phyloP scores from a whole-genome alignment of 1,140 invertebrate genomes.

The Brachionus plicatilis region DNA sequence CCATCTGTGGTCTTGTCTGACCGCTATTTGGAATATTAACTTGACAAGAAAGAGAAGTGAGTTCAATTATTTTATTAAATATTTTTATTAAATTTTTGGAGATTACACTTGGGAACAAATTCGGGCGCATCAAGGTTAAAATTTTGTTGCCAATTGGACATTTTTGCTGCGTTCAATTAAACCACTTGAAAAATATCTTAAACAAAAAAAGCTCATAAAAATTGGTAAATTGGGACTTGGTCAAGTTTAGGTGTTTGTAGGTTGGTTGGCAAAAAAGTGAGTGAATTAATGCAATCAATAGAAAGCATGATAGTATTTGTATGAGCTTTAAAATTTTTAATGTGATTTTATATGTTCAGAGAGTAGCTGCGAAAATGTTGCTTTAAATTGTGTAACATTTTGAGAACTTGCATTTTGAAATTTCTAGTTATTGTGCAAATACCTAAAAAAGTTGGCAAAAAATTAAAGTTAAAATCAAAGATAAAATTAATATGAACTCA shows the following conservation, averaged over 20 bases:
- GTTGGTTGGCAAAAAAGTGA: background rate
- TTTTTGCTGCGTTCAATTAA: background rate
- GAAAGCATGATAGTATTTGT: constrained; percentile 10
- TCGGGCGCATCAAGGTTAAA: constrained; percentile 38
- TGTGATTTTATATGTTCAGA: background rate
- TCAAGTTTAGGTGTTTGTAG: background rate
- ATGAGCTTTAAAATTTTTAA: constrained; percentile 2
- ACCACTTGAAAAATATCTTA: constrained; percentile 14
- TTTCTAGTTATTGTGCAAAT: background rate
- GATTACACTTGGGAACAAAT: constrained; percentile 35
- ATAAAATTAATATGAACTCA: too few relatives aligned
- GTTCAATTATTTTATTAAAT: background rate
- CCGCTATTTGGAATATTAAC: background rate
- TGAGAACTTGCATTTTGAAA: background rate
- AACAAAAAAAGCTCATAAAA: background rate
- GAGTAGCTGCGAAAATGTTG: background rate
- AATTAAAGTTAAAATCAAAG: background rate
- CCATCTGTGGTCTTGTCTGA: background rate
- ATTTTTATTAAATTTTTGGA: background rate
- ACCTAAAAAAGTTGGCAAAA: background rate
- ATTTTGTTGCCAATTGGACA: constrained; percentile 37
- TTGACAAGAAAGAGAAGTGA: background rate
- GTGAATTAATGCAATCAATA: background rate
- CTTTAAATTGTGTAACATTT: background rate
- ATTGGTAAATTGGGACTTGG: background rate